Base-by-base conservation (phyloP, 2,888 invertebrate genomes). In the Acleris laterana region DNA sequence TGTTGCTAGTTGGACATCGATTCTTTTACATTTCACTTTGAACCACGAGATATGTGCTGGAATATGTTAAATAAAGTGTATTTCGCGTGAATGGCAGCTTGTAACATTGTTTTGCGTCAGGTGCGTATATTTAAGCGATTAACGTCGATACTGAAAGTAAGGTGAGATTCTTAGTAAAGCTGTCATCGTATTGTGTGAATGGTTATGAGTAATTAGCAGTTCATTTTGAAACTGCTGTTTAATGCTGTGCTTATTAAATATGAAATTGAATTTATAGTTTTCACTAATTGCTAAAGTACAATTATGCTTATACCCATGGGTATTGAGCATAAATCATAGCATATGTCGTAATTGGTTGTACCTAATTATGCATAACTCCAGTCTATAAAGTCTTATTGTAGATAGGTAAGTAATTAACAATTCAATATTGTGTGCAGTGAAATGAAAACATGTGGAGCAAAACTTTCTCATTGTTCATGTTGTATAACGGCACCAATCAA, bases 1-100 rank as follows among this genome's bases (percentile, higher is more conserved):
- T 88, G 87, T 88, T 87, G 84, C 89, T 85, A 87, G 76, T 77
- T 72, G 79, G 75, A 78, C 87, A 90, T 90, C 85, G 90, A 90
- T 89, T 87, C 70, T 74, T 77, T 69, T 75, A 72, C 72, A 72
- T 74, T 74, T 71, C 70, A 68, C 68, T 66, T 61, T 71, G 68
- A 72, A 70, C 70, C 58, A 67, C 70, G 68, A 70, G 69, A 72
- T 72, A 68, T 68, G 63, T 59, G 61, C 62, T 58, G 46, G n/a
- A 51, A 48, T 57, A 46, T 46, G 61, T 62, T n/a, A n/a, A 28
- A 56, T 55, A 17, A 25, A 19, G 44, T 55, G 48, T 56, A 49
- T 46, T 50, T 53, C 9, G 28, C 16, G 60, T 50, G 17, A 46
- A 42, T n/a, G 44, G 17, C 49, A 50, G 55, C 49, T 50, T 61